Conservation (phyloP, 2,888 invertebrate genomes). For the Apamea crenata region DNA sequence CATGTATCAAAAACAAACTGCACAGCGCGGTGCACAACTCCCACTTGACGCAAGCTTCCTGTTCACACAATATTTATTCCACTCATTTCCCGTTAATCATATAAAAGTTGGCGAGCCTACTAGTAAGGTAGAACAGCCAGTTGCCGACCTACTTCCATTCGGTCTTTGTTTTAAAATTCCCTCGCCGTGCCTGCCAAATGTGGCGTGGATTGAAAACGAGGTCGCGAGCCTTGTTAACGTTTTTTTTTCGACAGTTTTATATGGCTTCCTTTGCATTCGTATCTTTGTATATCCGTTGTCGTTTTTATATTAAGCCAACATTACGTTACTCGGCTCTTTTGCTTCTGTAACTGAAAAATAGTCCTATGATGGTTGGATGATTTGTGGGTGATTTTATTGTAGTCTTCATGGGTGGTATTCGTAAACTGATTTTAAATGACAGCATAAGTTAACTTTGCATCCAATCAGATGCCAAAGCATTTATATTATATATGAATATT, state of each 20-base stretch:
- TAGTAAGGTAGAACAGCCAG: slow-evolving; percentile 59
- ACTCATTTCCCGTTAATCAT: slow-evolving; percentile 59
- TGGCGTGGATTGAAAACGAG: slow-evolving; percentile 73
- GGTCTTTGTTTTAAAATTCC: slow-evolving; percentile 81
- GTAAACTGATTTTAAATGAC: background rate
- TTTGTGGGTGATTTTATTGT: background rate
- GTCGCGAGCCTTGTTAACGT: slow-evolving; percentile 72
- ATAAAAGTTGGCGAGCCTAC: slow-evolving; percentile 58
- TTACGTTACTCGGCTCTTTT: slow-evolving; percentile 43
- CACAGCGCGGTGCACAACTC: slow-evolving; percentile 2
- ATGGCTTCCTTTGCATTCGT: slow-evolving; percentile 67
- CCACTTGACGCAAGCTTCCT: slow-evolving; percentile 29
- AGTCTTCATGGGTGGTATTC: background rate
- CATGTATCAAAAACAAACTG: slow-evolving; percentile 11
- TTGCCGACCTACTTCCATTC: slow-evolving; percentile 65
- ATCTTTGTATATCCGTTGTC: slow-evolving; percentile 50
- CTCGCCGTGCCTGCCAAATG: slow-evolving; percentile 80
- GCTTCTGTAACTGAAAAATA: slow-evolving; percentile 20
- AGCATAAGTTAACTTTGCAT: background rate
- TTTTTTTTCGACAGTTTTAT: slow-evolving; percentile 66
- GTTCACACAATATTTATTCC: slow-evolving; percentile 57
- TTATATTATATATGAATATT: background rate
- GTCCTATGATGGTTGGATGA: too few species aligned
- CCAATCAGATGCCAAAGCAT: background rate
- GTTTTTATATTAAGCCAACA: slow-evolving; percentile 61